A percentile compares a stretch with the other conserved stretches of the same genome.
Conservation (phyloP, 53 echinoderm and acorn worm genomes). For the Zoroaster sp. region DNA sequence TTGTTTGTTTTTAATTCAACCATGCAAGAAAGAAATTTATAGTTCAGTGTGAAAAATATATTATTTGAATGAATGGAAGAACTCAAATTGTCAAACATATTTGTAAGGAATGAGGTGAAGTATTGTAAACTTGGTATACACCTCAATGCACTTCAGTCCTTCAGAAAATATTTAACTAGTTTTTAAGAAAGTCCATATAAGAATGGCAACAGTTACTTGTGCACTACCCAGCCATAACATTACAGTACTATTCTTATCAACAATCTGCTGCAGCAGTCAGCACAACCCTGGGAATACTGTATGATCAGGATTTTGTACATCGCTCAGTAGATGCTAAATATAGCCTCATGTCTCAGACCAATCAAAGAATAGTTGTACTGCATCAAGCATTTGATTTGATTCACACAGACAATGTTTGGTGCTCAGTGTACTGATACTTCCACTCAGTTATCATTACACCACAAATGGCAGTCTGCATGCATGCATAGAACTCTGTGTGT, state of each 20-base stretch:
- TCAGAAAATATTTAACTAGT: too few relatives aligned
- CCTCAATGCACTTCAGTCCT: too few relatives aligned
- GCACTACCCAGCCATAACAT: neutral
- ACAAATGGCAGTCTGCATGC: neutral
- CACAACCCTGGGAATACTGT: slow-evolving; percentile 31
- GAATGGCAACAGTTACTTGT: neutral
- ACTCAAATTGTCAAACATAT: too few relatives aligned
- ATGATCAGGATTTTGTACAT: slow-evolving; percentile 20
- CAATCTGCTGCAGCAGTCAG: neutral
- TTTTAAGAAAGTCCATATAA: too few relatives aligned
- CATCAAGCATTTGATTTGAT: slow-evolving; percentile 10
- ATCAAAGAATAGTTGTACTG: slow-evolving; percentile 15
- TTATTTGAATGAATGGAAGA: too few relatives aligned
- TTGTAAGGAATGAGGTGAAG: too few relatives aligned
- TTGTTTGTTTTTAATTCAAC: too few relatives aligned
- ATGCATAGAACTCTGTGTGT: slow-evolving; percentile 4
- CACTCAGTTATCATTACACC: neutral
- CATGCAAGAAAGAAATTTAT: too few relatives aligned
- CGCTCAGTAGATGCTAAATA: slow-evolving; percentile 33
- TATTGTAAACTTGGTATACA: too few relatives aligned
- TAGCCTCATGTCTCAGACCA: slow-evolving; percentile 8
- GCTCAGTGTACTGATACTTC: slow-evolving; percentile 9
- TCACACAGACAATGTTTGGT: slow-evolving; percentile 4
- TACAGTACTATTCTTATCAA: neutral
- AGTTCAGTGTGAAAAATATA: too few relatives aligned